Base-by-base conservation (phyloP, 2,797 vertebrate species). In the Emys orbicularis region DNA sequence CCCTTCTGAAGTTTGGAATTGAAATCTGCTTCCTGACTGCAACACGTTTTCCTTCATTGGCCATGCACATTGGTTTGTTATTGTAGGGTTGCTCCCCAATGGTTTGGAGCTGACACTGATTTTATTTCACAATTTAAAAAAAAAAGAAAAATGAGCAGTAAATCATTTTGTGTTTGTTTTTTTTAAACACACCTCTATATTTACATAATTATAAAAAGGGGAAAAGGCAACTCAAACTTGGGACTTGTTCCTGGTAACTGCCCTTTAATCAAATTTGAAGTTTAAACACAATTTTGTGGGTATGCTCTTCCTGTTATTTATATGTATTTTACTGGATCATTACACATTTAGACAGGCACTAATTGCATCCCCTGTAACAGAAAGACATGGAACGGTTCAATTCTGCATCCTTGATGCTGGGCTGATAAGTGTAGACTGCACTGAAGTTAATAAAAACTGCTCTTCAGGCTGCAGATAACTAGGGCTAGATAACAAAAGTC, bases 391-490 rank as follows among this genome's bases (percentile, higher is more conserved):
- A 83, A 79, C 16, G 74, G 79, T 74, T 83, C 53, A 31, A 83
- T 87, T 74, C 76, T 53, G 37, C 57, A 72, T 90, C 52, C 44
- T 21, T 74, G 84, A 90, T 86, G 84, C 52, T 37, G 79, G 57
- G 52, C 53, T 87, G 59, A 90, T 93, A 87, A 87, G 44, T 74
- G 25, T 59, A 72, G 80, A 54, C 47, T 93, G 31, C 31, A 86
- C 68, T 52, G 72, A 86, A 83, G 59, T 57, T 90, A 90, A 90
- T 93, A 61, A 90, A 90, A 83, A 74, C 52, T 90, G 59, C 52
- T 90, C 44, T 90, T 79, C 44, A 84, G 65, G 47, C 52, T 53
- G 31, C n/a, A 86, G 84, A 80, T 87, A 90, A 86, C 59, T 79
- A 72, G 59, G 41, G 57, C 44, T 76, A 83, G 83, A 89, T 77